Evolutionary conservation across 2,888 invertebrate genomes (phyloP), one percentile per base, ranked within the genome.

Genomic region (Brachylomia viminalis): DNA sequence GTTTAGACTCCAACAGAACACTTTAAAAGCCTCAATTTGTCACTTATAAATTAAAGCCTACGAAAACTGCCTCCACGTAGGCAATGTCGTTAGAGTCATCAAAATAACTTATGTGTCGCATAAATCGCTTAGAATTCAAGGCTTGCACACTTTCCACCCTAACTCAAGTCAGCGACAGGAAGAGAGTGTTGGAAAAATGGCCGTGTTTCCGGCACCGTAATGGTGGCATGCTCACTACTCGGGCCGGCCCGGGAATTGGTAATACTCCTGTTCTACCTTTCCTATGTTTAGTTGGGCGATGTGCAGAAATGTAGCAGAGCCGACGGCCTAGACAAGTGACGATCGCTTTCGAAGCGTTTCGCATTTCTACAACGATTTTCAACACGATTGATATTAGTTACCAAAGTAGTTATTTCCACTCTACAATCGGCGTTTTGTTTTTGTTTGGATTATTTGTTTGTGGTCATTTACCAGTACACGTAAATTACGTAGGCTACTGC

Each of bases 141-240:
- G 49, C 83, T 83, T 85, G 80, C 74, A 74, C 73, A 72, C 77
- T 85, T 79, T 38, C 66, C 85, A 80, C 73, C 78, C 79, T 85
- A 84, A 87, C 75, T 87, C 88, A 87, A 89, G 89, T 85, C 84
- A 83, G 83, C 86, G 89, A 90, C 90, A 89, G 92, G 92, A 93
- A 91, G 91, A 91, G 90, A 87, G 90, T 90, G 91, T 91, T 88
- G 81, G 92, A 91, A 92, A 93, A 92, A 93, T 92, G 90, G 92
- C 89, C 89, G 89, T 82, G 87, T 90, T 90, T 93, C 93, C 93
- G 90, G 87, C 81, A 73, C 79, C 79, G 87, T 92, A 92, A 92
- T 93, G 91, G 92, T 81, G 88, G 88, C 84, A 82, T 86, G 86
- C 86, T 87, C 87, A 87, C 83, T 86, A 81, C 75, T 77, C 67